Conservation (phyloP, 2,113 vertebrate species). For the Gymnobelideus leadbeateri region DNA sequence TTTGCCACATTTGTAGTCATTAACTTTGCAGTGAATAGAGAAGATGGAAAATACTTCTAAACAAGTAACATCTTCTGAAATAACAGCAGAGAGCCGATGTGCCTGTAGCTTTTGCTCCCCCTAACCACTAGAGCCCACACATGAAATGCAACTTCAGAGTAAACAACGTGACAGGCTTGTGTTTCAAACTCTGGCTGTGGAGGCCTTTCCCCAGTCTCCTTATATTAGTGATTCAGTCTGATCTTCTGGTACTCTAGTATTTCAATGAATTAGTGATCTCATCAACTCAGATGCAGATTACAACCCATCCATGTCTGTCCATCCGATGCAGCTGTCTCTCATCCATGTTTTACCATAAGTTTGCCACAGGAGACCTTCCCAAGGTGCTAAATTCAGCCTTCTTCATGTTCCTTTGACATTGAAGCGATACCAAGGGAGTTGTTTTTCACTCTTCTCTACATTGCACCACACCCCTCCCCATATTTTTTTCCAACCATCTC, state of each 20-base stretch:
- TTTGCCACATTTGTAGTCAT: neutral
- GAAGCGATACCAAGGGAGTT: neutral
- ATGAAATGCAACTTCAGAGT: neutral
- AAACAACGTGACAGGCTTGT: neutral
- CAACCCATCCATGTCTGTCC: neutral
- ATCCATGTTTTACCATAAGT: neutral
- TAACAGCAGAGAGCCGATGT: neutral
- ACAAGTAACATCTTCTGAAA: neutral
- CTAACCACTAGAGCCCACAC: neutral
- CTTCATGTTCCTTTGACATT: neutral
- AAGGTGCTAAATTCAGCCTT: neutral
- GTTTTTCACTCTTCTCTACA: neutral
- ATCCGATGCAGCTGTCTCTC: neutral
- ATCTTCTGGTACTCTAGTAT: neutral
- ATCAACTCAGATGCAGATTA: neutral
- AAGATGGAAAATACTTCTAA: neutral
- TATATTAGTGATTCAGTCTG: neutral
- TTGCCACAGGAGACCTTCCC: neutral
- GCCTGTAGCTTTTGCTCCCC: neutral
- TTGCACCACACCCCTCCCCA: neutral
- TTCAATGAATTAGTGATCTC: neutral
- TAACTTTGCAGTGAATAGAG: neutral
- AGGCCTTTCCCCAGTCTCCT: neutral
- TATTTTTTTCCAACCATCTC: neutral
- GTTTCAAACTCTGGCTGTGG: neutral